A percentile compares a stretch with the other conserved stretches of the same genome.
phyloP scores from a whole-genome alignment of 2,113 vertebrate genomes.

The Gracilinanus agilis region DNA sequence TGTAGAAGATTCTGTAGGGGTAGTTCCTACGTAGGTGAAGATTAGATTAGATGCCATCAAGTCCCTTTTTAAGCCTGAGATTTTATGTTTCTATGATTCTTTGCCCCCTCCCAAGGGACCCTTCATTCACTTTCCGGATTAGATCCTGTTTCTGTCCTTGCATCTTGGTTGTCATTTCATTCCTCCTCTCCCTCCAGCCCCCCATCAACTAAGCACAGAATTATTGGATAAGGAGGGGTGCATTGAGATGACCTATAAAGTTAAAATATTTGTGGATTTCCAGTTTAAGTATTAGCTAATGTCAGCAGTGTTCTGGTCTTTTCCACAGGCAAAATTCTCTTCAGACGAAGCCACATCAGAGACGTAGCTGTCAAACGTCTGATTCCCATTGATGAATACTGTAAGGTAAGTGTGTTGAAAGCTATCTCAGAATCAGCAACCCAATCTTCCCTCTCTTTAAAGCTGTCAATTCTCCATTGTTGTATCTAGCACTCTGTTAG shows the following conservation, averaged over 20 bases:
- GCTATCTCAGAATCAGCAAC: too few species aligned
- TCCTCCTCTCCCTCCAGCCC: too few species aligned
- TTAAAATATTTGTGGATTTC: background rate
- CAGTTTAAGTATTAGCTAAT: background rate
- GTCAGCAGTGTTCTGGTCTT: background rate
- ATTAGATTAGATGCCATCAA: too few species aligned
- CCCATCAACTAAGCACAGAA: background rate
- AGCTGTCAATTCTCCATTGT: background rate
- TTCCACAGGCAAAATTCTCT: slow-evolving; percentile 97
- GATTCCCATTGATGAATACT: slow-evolving; percentile 98
- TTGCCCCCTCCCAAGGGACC: too few species aligned
- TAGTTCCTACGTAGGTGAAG: too few species aligned
- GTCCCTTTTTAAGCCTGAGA: too few species aligned
- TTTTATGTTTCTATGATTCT: too few species aligned
- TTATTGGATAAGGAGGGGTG: background rate
- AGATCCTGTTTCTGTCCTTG: too few species aligned
- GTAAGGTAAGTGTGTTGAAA: slow-evolving; percentile 89
- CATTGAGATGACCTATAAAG: too few species aligned
- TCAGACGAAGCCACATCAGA: slow-evolving; percentile 96
- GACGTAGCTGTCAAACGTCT: slow-evolving; percentile 98
- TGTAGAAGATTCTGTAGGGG: too few species aligned
- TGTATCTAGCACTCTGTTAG: background rate
- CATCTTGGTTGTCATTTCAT: too few species aligned
- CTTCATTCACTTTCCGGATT: too few species aligned
- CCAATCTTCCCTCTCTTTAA: background rate